phyloP scores from a whole-genome alignment of 1,140 invertebrate species.

The Drosophila micromelanica region DNA sequence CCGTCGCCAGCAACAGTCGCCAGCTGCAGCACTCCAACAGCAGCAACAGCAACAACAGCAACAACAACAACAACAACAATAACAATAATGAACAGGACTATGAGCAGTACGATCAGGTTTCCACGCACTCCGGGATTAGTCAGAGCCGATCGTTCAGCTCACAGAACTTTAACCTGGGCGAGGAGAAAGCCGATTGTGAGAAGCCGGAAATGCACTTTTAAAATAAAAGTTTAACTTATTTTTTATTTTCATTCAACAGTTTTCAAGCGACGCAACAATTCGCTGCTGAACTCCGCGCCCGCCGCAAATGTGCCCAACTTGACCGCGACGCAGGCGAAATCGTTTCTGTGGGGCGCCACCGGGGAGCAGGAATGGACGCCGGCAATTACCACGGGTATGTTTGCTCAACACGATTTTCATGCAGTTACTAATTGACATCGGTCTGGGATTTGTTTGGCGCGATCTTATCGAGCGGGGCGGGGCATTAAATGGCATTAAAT shows the following conservation, averaged over 20 bases:
- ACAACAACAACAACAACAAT: conserved; percentile 47
- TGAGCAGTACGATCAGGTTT: conserved; percentile 67
- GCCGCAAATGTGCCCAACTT: conserved; percentile 64
- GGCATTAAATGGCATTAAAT: background rate
- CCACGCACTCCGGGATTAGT: conserved; percentile 57
- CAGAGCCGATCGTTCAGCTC: conserved; percentile 53
- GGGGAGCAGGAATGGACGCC: conserved; percentile 98
- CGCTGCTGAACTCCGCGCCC: conserved; percentile 53
- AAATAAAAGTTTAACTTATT: background rate
- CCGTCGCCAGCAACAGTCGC: conserved; percentile 4
- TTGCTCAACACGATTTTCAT: conserved; percentile 14
- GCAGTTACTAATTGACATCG: conserved; percentile 19
- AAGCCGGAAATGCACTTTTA: no score
- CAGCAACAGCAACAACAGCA: conserved; percentile 38
- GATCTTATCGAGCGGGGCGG: conserved; percentile 46
- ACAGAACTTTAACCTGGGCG: conserved; percentile 49
- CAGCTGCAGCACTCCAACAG: conserved; percentile 30
- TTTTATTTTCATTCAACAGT: conserved; percentile 30
- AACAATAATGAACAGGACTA: conserved; percentile 37
- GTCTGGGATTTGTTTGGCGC: conserved; percentile 27
- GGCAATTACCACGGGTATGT: conserved; percentile 94
- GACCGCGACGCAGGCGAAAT: conserved; percentile 87
- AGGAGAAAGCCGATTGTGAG: conserved; percentile 71
- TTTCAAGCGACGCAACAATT: conserved; percentile 70
- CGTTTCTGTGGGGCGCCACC: conserved; percentile 94